These are phyloP conservation scores for Habropoda laboriosa DNA, from an alignment of 1,140 invertebrate genomes.

Conservation along the genomic window DNA sequence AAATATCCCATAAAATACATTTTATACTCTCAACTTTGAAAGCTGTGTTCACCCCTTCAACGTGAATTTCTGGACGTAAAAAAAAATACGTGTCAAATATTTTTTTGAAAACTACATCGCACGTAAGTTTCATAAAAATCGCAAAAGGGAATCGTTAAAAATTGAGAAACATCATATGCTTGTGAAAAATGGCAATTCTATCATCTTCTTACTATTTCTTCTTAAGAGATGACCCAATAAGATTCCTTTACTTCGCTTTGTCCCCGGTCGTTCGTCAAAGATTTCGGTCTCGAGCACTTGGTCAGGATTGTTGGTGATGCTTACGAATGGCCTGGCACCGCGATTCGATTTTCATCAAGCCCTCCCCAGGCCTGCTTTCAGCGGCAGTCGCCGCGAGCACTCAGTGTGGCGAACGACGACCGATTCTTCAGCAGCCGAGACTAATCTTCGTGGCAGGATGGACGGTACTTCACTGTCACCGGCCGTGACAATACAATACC, in stretches of 20 bases:
- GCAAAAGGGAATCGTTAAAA: too few species aligned
- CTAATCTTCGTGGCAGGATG: conserved; percentile 58
- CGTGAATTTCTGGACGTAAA: too few species aligned
- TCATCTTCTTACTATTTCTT: not conserved
- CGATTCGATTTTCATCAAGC: conserved; percentile 47
- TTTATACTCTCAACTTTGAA: too few species aligned
- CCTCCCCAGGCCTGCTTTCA: conserved; percentile 26
- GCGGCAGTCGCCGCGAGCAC: conserved; percentile 19
- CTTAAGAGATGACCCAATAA: not conserved
- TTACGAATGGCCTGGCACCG: conserved; percentile 32
- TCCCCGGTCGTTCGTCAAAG: not conserved
- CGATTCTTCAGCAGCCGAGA: conserved; percentile 59
- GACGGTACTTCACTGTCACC: conserved; percentile 65
- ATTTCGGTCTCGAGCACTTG: not conserved
- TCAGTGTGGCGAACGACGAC: conserved; percentile 42
- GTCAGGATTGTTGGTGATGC: conserved; percentile 14
- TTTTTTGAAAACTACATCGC: too few species aligned
- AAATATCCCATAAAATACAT: too few species aligned
- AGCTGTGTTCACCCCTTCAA: too few species aligned
- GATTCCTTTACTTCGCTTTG: not conserved
- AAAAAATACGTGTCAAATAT: too few species aligned
- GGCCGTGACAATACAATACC: conserved; percentile 55
- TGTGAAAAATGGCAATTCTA: too few species aligned
- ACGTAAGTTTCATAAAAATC: too few species aligned
- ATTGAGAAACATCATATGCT: too few species aligned